phyloP scores from a whole-genome alignment of 2,888 invertebrate species.

The Chrysolina haemoptera region DNA sequence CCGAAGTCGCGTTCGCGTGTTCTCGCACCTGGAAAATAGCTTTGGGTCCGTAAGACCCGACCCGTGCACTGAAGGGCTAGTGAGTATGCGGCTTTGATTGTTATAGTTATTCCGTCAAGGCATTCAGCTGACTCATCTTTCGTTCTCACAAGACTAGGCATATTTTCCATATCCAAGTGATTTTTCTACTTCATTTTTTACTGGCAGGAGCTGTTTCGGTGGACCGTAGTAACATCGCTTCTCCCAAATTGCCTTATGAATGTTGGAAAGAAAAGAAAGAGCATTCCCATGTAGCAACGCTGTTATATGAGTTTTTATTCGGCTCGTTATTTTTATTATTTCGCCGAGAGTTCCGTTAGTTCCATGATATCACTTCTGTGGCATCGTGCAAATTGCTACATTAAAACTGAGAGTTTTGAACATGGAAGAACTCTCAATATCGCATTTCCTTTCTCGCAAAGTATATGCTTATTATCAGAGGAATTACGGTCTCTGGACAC shows the following conservation, averaged over 20 bases:
- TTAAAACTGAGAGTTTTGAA: slow-evolving; percentile 24
- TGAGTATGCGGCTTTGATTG: no score
- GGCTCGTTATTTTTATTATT: slow-evolving; percentile 56
- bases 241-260: slow-evolving; percentile 53
- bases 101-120: no score
- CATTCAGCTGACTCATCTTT: no score
- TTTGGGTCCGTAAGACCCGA: no score
- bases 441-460: neutral
- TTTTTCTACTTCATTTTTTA: no score
- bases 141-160: no score
- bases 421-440: slow-evolving; percentile 13
- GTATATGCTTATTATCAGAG: neutral
- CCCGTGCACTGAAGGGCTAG: no score
- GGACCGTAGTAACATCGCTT: neutral
- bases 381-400: slow-evolving; percentile 27
- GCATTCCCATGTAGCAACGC: slow-evolving; percentile 56
- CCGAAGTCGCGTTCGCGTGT: no score
- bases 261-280: slow-evolving; percentile 54
- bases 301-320: slow-evolving; percentile 54
- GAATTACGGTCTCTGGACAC: neutral
- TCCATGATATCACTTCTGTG: slow-evolving; percentile 34
- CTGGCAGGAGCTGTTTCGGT: neutral
- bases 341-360: slow-evolving; percentile 29
- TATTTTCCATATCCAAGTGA: no score
- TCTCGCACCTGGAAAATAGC: no score